These are phyloP conservation scores for Stegastes partitus DNA, from an alignment of 2,113 vertebrate species.

Conservation along the genomic window DNA sequence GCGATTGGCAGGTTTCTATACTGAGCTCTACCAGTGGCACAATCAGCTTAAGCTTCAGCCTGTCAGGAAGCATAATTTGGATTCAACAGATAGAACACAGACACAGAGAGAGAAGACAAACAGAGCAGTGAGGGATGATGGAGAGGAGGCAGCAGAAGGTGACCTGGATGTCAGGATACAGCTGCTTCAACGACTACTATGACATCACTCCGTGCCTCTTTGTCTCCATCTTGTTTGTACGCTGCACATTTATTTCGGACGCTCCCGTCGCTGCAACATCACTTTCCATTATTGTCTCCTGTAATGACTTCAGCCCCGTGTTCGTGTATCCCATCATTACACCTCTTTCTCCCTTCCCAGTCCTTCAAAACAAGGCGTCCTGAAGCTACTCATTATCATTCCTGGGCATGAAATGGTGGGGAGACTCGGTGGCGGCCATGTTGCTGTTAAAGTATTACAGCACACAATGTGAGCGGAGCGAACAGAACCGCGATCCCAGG, in stretches of 20 bases:
- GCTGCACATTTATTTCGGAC: constrained; percentile 12
- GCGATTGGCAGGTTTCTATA: no score
- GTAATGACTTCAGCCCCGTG: constrained; percentile 9
- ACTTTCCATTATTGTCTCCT: constrained; percentile 34
- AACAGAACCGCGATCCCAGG: constrained; percentile 34
- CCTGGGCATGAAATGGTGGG: constrained; percentile 62
- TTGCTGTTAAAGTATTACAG: constrained; percentile 62
- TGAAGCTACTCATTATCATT: constrained; percentile 75
- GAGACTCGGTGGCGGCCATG: constrained; percentile 66
- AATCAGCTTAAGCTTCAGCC: no score
- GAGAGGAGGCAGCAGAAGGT: constrained; percentile 2
- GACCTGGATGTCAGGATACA: constrained; percentile 23
- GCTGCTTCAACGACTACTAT: constrained; percentile 23
- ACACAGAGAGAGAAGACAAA: neutral
- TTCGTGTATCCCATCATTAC: neutral
- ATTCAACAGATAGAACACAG: neutral
- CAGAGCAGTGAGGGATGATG: neutral
- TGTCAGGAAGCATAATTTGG: no score
- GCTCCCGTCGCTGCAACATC: constrained; percentile 10
- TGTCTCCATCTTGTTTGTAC: constrained; percentile 5
- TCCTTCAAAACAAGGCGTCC: constrained; percentile 58
- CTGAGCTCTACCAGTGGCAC: no score
- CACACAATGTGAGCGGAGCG: constrained; percentile 47
- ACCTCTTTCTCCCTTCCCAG: constrained; percentile 10
- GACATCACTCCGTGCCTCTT: constrained; percentile 20